Percentiles rank a stretch among this genome's conserved stretches.
phyloP scores from a whole-genome alignment of 2,113 vertebrate species.

The Labeo rohita region DNA sequence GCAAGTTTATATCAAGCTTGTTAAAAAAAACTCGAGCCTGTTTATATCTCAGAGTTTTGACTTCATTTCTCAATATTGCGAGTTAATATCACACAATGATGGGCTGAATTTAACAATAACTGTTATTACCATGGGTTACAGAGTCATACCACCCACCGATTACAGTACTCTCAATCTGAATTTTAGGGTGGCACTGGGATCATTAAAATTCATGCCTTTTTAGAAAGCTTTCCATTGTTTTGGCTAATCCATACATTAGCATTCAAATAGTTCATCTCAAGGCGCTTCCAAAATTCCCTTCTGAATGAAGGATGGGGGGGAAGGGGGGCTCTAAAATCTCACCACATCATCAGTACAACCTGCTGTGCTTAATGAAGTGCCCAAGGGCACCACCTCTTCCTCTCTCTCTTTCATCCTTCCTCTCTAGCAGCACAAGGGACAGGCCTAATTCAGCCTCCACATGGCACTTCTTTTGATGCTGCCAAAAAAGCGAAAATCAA shows the following conservation, averaged over 20 bases:
- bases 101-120: neutral
- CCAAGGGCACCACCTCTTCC: slow-evolving; percentile 5
- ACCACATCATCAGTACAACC: slow-evolving; percentile 53
- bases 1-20: too few species aligned
- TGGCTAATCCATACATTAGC: slow-evolving; percentile 20
- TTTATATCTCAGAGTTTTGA: too few species aligned
- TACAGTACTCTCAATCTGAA: neutral
- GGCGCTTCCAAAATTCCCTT: slow-evolving; percentile 24
- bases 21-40: too few species aligned
- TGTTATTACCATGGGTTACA: neutral
- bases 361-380: slow-evolving; percentile 44
- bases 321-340: slow-evolving; percentile 15
- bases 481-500: neutral
- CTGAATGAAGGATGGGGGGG: neutral
- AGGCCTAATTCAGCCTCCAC: slow-evolving; percentile 23
- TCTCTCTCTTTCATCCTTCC: slow-evolving; percentile 7
- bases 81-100: too few species aligned
- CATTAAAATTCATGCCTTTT: neutral
- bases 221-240: slow-evolving; percentile 15
- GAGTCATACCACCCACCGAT: neutral
- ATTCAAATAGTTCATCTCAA: slow-evolving; percentile 3
- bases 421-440: neutral
- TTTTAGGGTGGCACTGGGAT: neutral
- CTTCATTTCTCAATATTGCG: too few species aligned
- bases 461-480: slow-evolving; percentile 6